Conservation (phyloP, 2,888 invertebrate species). For the Ariolimax columbianus region DNA sequence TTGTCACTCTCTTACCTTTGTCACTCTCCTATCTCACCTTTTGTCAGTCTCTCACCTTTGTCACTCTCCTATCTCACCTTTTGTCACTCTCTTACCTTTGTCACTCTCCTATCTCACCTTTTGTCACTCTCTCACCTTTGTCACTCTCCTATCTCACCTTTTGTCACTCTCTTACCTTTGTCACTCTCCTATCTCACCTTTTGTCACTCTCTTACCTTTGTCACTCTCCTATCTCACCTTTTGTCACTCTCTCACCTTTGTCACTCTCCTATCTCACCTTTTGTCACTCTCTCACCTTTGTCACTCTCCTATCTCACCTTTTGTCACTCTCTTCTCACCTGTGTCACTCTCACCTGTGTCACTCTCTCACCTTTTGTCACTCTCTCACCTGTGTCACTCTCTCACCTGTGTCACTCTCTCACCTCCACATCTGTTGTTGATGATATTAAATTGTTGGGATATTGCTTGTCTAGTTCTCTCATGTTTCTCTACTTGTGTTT, state of each 20-base stretch:
- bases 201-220: neutral
- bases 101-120: neutral
- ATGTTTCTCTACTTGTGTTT: too few species aligned
- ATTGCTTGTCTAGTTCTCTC: too few species aligned
- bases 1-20: too few species aligned
- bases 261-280: neutral
- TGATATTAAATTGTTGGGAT: too few species aligned
- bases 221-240: neutral
- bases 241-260: neutral
- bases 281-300: neutral
- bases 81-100: too few species aligned
- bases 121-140: too few species aligned
- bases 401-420: too few species aligned
- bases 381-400: too few species aligned
- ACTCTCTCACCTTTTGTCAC: neutral
- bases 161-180: neutral
- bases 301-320: neutral
- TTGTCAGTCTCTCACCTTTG: too few species aligned
- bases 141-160: neutral
- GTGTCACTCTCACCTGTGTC: neutral
- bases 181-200: neutral
- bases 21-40: too few species aligned
- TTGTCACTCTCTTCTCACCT: neutral
- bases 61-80: too few species aligned
- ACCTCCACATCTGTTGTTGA: too few species aligned